Evolutionary conservation across 2,113 vertebrate species (phyloP).

Genomic region (Otocyon megalotis): DNA sequence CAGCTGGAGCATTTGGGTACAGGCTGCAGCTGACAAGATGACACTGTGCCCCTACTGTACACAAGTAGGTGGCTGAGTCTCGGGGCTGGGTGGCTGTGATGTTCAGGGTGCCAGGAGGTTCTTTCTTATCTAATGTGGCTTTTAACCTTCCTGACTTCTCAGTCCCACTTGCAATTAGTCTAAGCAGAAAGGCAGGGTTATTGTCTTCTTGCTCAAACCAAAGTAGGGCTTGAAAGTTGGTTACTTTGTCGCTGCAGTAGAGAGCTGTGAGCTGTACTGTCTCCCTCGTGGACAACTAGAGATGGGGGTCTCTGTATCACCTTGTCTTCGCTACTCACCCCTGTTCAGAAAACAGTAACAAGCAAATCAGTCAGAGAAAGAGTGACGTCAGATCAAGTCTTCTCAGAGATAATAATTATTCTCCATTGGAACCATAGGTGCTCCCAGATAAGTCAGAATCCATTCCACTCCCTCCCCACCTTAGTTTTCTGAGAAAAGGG

Average conservation of each 20-base stretch:
- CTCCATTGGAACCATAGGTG: background rate
- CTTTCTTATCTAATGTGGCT: background rate
- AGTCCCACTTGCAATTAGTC: background rate
- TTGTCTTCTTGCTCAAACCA: conserved; percentile 44
- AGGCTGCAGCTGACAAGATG: background rate
- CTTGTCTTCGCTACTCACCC: background rate
- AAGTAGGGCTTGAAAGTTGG: background rate
- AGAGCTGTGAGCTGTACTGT: background rate
- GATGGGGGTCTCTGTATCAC: conserved; percentile 23
- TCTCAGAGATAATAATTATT: background rate
- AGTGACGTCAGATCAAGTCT: background rate
- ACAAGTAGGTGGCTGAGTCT: conserved; percentile 42
- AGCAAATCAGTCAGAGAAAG: background rate
- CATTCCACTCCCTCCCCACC: background rate
- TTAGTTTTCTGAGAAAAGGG: background rate
- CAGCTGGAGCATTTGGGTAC: background rate
- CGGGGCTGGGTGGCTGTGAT: background rate
- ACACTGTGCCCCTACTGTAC: background rate
- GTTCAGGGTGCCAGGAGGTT: conserved; percentile 6
- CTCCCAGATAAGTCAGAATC: background rate
- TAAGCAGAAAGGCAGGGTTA: background rate
- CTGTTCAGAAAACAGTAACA: conserved; percentile 34
- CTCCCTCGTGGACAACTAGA: background rate
- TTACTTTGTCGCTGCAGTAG: background rate
- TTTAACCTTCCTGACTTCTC: background rate